A percentile compares a stretch with the other conserved stretches of the same genome.
These are phyloP conservation scores for Istiophorus platypterus DNA, from an alignment of 2,113 vertebrate species.

Conservation along the genomic window DNA sequence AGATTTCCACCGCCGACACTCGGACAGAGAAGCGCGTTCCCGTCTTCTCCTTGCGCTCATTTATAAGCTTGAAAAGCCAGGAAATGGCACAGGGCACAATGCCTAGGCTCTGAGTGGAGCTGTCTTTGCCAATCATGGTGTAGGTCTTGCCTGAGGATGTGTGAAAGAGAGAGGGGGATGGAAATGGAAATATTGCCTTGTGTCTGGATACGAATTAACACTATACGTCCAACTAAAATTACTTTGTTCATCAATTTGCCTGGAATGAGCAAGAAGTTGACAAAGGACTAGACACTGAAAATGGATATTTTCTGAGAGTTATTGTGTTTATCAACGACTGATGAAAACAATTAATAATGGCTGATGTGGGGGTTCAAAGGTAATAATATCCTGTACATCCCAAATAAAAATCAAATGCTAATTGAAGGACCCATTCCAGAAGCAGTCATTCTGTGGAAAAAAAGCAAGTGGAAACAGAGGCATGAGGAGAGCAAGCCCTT, in stretches of 20 bases:
- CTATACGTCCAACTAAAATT: constrained; percentile 31
- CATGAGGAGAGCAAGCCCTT: constrained; percentile 58
- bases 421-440: constrained; percentile 45
- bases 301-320: constrained; percentile 28
- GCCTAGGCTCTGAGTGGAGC: constrained; percentile 93
- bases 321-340: constrained; percentile 51
- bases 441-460: constrained; percentile 47
- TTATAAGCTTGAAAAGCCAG: constrained; percentile 98
- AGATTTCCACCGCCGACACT: constrained; percentile 97
- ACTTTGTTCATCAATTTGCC: constrained; percentile 35
- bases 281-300: constrained; percentile 12
- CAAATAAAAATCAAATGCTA: constrained; percentile 56
- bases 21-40: constrained; percentile 94
- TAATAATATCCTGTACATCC: constrained; percentile 47
- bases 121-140: constrained; percentile 97
- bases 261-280: constrained; percentile 6
- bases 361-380: constrained; percentile 27
- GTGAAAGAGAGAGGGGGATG: constrained; percentile 19
- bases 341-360: constrained; percentile 41
- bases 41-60: constrained; percentile 92
- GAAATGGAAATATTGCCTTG: constrained; percentile 39
- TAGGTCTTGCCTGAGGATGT: constrained; percentile 91
- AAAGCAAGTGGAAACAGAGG: constrained; percentile 53
- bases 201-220: constrained; percentile 23
- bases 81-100: constrained; percentile 97